Base-by-base conservation (phyloP, 2,888 invertebrate genomes). In the Cyclophora albipunctata region DNA sequence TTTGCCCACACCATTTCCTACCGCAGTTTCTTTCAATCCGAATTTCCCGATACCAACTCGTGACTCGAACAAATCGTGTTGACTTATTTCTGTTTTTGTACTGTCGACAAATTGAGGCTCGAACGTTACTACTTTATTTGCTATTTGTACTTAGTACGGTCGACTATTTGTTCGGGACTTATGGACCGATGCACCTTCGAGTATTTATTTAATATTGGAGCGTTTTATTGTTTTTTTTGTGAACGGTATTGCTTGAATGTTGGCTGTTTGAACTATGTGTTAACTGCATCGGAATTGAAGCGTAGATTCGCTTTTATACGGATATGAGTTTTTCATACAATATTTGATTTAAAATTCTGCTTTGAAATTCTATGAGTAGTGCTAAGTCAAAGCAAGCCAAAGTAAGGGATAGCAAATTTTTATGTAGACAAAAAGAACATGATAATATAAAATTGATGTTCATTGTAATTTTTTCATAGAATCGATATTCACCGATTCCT, bases 21-120 rank as follows among this genome's bases (percentile, higher is more conserved):
- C 54, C 55, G 45, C 66, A 71, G 71, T 77, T 79, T 77, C 78
- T 78, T 83, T 78, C 78, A 73, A 75, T 78, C 66, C 72, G 62
- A 69, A 77, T 79, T 77, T 69, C 69, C 69, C 75, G 69, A 77
- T 78, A 74, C 75, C 62, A 60, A 52, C 54, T 73, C 75, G 75
- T 73, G 77, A 75, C 76, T 76, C 75, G 55, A 60, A 46, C 20
- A 61, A 60, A 59, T 63, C 64, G 55, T 75, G 72, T 76, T 77
- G 74, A 74, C 74, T 78, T 76, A 71, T 71, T 73, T 60, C 57
- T 59, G 56, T 67, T 61, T 59, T 60, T 60, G 55, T 58, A 53
- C 54, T 61, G 62, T 60, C 59, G 60, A 62, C 60, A 58, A 62
- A 59, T 61, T 57, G 58, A 58, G 49, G 53, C 51, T 54, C 51